Evolutionary conservation across 2,113 vertebrate genomes (phyloP).

Genomic region (Bos indicus): DNA sequence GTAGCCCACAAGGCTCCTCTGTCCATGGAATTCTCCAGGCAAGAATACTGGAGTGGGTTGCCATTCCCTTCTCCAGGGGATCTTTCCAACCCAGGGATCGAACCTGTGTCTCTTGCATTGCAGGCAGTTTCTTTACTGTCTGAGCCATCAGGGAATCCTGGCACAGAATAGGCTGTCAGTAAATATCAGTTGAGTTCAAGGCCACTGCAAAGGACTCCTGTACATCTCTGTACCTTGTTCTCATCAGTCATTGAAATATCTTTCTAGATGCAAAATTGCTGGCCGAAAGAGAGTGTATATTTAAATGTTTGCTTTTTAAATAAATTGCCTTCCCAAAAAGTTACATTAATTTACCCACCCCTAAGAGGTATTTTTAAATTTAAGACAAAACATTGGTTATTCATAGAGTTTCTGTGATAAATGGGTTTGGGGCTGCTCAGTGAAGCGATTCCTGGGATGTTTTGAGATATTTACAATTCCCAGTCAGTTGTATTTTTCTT

Average conservation of each 20-base stretch:
- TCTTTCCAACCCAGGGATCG: not conserved
- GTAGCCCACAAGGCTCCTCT: not conserved
- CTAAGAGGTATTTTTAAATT: not conserved
- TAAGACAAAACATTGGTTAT: not conserved
- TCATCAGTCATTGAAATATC: not conserved
- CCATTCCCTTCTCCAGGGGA: not conserved
- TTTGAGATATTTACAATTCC: not conserved
- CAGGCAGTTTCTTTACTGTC: not conserved
- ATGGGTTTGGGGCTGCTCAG: not conserved
- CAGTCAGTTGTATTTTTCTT: not conserved
- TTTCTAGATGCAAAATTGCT: slow-evolving; percentile 28
- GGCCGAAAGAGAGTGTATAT: not conserved
- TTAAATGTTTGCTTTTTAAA: slow-evolving; percentile 24
- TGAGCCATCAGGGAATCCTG: not conserved
- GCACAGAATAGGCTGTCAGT: not conserved
- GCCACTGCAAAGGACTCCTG: not conserved
- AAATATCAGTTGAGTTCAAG: not conserved
- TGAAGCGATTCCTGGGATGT: not conserved
- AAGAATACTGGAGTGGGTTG: not conserved
- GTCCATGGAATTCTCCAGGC: not conserved
- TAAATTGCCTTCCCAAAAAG: not conserved
- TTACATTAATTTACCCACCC: not conserved
- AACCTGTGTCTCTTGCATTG: not conserved
- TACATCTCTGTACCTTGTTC: not conserved
- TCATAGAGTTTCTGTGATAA: not conserved